Base-by-base conservation (phyloP, 2,888 invertebrate genomes). In the Xylophagus ater region DNA sequence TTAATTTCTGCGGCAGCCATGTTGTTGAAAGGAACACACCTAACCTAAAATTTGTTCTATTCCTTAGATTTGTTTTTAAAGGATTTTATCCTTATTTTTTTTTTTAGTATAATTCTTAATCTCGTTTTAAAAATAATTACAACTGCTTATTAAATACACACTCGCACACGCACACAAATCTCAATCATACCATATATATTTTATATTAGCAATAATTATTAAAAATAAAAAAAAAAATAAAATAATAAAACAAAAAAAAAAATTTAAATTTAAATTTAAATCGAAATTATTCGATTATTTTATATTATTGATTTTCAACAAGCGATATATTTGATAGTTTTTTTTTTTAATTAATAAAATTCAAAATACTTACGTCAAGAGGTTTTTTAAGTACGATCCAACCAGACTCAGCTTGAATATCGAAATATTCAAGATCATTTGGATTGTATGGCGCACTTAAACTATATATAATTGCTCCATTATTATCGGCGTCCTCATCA, bases 381-480 rank as follows among this genome's bases (percentile, higher is more conserved):
- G 92, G 88, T 66, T 90, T 92, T 72, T 86, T 88, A 55, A 94
- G 71, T 44, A 89, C 87, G 60, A 96, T 93, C 90, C 93, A 94
- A 59, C 96, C 96, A 55, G 92, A 92, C 62, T 93, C 90, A 52
- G 88, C 83, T 68, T 94, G 93, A 53, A 97, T 92, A 64, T 87
- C 86, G 65, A 98, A 97, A 68, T 94, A 92, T 60, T 92, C 89
- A 57, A 93, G 74, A 66, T 89, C 88, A 37, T 81, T 79, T 9
- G 86, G 81, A 63, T 90, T 88, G 55, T 81, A 82, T 2, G 88
- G 86, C 26, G 92, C 87, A 54, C 84, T 89, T 53, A 94, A 68
- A 29, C 88, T 85, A 62, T 93, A 94, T 12, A 87, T 78, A 56
- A 94, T 92, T 40, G 89, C 90, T 17, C 94, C 93, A 64, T 97